Base-by-base conservation (phyloP, 1,140 invertebrate species). In the Carposina sasakii region DNA sequence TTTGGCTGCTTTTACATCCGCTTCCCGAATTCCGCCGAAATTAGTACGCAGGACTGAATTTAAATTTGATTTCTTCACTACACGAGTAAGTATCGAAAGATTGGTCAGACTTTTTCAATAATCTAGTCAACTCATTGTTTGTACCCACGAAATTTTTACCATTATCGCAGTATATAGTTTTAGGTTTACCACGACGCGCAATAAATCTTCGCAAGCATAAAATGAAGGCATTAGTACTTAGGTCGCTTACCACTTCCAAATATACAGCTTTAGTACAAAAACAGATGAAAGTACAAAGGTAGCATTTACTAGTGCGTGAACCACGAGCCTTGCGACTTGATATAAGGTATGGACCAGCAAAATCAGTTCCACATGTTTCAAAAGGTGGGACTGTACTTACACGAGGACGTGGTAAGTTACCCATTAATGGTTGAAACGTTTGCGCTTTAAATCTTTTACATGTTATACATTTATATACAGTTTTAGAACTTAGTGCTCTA, bases 281-380 rank as follows among this genome's bases (percentile, higher is more conserved):
- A 23, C 71, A 69, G 3, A 57, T 43, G 42, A 76, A 77, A 17
- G 71, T 43, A n/a, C 52, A 57, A 10, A 75, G 26, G 40, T 71
- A 69, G 13, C 44, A 46, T 46, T 71, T 71, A 5, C 47, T 41
- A n/a, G 54, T 52, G 9, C 52, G 45, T 17, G 36, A 39, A 33
- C 54, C 57, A 13, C 55, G 36, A 20, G 63, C 55, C 41, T 45
- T 59, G 12, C 53, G 48, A 24, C 57, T 60, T 20, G 54, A 50
- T 10, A 69, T 42, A 1, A 52, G 5, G 10, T 67, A 43, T 1
- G 64, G 69, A 15, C 59, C 61, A 9, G 59, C 63, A 37, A 61
- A 72, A 41, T 70, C 59, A 15, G 60, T 36, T 16, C 56, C 64
- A 22, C 36, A 28, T 39, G 23, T 12, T 43, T 21, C 22, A 67